These are phyloP conservation scores for Picathartes gymnocephalus DNA, from an alignment of 2,113 vertebrate genomes.

Conservation along the genomic window DNA sequence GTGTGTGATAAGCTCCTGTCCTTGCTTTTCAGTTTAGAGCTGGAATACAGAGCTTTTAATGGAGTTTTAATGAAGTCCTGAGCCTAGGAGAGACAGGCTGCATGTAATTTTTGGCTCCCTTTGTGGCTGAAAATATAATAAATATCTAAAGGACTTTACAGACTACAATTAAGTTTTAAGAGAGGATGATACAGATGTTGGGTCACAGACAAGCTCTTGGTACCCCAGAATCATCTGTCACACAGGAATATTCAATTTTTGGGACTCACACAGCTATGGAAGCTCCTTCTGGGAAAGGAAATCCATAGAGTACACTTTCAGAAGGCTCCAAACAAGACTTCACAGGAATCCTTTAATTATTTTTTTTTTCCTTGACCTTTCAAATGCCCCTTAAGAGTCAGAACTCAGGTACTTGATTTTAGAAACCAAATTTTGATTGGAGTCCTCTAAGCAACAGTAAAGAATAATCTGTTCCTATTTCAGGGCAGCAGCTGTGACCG, in stretches of 20 bases:
- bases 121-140: not conserved
- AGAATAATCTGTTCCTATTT: not conserved
- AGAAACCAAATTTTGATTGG: not conserved
- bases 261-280: not conserved
- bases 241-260: fast-evolving
- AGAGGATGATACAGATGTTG: not conserved
- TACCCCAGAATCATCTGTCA: not conserved
- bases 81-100: not conserved
- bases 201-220: fast-evolving
- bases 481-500: not conserved
- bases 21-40: not conserved
- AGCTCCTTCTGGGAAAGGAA: not conserved
- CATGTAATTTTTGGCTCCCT: not conserved
- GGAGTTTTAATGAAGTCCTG: not conserved
- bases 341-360: not conserved
- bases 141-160: not conserved
- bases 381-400: not conserved
- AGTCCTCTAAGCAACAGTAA: not conserved
- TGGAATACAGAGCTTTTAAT: not conserved
- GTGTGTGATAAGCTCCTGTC: not conserved
- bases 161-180: not conserved
- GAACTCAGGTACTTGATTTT: not conserved
- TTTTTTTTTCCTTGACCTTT: not conserved
- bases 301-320: not conserved
- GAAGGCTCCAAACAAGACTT: not conserved